Percentiles rank a stretch among this genome's conserved stretches.
Evolutionary conservation across 2,797 vertebrate genomes (phyloP).

Genomic region (Enteromius argenteus): DNA sequence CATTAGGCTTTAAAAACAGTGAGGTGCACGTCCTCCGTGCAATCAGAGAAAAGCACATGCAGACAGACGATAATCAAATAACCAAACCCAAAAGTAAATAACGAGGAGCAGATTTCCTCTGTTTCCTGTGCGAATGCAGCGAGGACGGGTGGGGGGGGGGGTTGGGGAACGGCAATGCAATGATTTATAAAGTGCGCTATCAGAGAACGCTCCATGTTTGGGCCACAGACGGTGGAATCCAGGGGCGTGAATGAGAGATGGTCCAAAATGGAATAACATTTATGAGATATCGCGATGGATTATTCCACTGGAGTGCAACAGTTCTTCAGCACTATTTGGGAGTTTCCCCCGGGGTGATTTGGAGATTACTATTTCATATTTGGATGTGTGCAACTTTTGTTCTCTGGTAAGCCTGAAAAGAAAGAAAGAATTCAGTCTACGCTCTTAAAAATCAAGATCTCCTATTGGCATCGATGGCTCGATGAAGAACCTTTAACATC

Average conservation of each 20-base stretch:
- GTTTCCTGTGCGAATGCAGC: slow-evolving; percentile 54
- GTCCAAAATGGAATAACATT: slow-evolving; percentile 63
- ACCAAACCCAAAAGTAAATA: slow-evolving; percentile 62
- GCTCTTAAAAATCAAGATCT: not conserved
- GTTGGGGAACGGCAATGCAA: slow-evolving; percentile 26
- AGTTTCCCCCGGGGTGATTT: slow-evolving; percentile 51
- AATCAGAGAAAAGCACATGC: slow-evolving; percentile 42
- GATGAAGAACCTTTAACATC: not conserved
- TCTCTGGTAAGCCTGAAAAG: not conserved
- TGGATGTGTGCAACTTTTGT: slow-evolving; percentile 57
- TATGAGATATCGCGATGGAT: slow-evolving; percentile 69
- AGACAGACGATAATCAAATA: slow-evolving; percentile 45
- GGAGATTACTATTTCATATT: slow-evolving; percentile 68
- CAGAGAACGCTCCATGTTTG: slow-evolving; percentile 59
- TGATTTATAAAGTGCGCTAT: slow-evolving; percentile 63
- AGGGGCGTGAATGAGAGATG: slow-evolving; percentile 41
- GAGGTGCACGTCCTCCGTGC: slow-evolving; percentile 21
- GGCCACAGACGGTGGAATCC: slow-evolving; percentile 53
- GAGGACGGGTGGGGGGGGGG: slow-evolving; percentile 51
- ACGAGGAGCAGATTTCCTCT: slow-evolving; percentile 65
- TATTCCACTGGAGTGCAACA: slow-evolving; percentile 53
- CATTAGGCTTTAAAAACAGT: slow-evolving; percentile 41
- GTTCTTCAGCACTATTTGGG: slow-evolving; percentile 50
- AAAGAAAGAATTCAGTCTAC: not conserved
- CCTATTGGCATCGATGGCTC: not conserved